Evolutionary conservation across 2,888 invertebrate genomes (phyloP), one percentile per base, ranked within the genome.

Genomic region (Gisinianus flammeolus): DNA sequence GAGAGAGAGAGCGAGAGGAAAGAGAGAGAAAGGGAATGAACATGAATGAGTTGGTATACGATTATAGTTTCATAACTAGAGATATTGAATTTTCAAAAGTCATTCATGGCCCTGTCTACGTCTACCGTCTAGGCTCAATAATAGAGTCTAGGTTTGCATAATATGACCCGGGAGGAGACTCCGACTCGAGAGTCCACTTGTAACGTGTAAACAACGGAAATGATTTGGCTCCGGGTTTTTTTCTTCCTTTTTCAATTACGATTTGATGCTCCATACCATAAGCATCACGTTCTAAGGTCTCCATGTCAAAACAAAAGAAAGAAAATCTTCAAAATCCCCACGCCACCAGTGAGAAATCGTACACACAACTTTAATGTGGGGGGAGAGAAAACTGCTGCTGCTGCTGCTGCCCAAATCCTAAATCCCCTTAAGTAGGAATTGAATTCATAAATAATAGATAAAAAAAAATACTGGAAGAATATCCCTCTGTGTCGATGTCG

Each of bases 141-240:
- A n/a, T n/a, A n/a, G n/a, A n/a, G n/a, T n/a, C n/a, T n/a, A n/a
- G n/a, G n/a, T n/a, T 44, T 44, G 44, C 19, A 44, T 6, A 44
- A 16, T 6, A 2, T 4, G 44, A 44, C 16, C 12, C 44, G 12
- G 16, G 8, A 16, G 16, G 16, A 44, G 35, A 35, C 5, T 8
- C 35, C 5, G 35, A 35, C 6, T 35, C 35, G 35, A 35, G 35
- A 35, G 35, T 35, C 35, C 12, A 44, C 44, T 35, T 35, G 35
- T 3, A n/a, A 35, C 3, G 19, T 78, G 74, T 78, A 74, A 78
- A 78, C 78, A 78, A 74, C 78, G 78, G 78, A 78, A 78, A 78
- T 78, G 78, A 78, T 78, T 73, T 78, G 78, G 78, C 78, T 78
- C 78, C 78, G 56, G 28, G 28, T 56, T 52, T 69, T 66, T 16